Evolutionary conservation across 2,797 vertebrate genomes (phyloP).

Genomic region (Holocentrus rufus): DNA sequence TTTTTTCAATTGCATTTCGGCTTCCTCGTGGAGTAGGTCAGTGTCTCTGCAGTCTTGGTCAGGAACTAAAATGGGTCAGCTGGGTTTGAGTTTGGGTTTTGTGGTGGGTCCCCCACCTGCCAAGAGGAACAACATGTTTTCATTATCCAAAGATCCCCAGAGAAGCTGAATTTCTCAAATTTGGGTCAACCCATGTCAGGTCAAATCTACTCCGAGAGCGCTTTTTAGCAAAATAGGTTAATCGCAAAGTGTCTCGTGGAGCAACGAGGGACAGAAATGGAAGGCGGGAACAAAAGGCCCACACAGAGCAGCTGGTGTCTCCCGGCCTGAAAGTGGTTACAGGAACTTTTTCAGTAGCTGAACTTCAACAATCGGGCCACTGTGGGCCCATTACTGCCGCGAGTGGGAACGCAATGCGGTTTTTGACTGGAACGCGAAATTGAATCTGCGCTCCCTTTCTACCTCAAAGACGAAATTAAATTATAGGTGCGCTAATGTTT

Average conservation of each 20-base stretch:
- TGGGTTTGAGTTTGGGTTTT: conserved; percentile 33
- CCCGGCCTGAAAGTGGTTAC: neutral
- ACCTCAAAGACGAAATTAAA: conserved; percentile 34
- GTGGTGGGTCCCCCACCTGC: conserved; percentile 27
- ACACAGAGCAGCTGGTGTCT: conserved; percentile 11
- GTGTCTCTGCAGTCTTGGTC: conserved; percentile 16
- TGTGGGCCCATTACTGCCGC: conserved; percentile 26
- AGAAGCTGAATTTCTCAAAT: conserved; percentile 29
- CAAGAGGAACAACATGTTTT: conserved; percentile 48
- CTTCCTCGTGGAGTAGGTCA: neutral
- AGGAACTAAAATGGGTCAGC: conserved; percentile 12
- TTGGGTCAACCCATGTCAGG: conserved; percentile 35
- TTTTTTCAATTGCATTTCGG: neutral
- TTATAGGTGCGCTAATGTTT: conserved; percentile 60
- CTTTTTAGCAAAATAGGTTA: conserved; percentile 4
- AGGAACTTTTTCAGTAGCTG: conserved; percentile 32
- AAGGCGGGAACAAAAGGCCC: neutral
- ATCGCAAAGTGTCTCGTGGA: neutral
- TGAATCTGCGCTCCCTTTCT: conserved; percentile 33
- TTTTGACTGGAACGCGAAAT: conserved; percentile 30
- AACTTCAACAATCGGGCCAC: conserved; percentile 21
- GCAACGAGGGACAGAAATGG: conserved; percentile 19
- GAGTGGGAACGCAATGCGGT: conserved; percentile 34
- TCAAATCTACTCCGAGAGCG: conserved; percentile 18
- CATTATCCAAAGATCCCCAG: conserved; percentile 9